These are phyloP conservation scores for Tautogolabrus adspersus DNA, from an alignment of 2,113 vertebrate species.

Conservation along the genomic window DNA sequence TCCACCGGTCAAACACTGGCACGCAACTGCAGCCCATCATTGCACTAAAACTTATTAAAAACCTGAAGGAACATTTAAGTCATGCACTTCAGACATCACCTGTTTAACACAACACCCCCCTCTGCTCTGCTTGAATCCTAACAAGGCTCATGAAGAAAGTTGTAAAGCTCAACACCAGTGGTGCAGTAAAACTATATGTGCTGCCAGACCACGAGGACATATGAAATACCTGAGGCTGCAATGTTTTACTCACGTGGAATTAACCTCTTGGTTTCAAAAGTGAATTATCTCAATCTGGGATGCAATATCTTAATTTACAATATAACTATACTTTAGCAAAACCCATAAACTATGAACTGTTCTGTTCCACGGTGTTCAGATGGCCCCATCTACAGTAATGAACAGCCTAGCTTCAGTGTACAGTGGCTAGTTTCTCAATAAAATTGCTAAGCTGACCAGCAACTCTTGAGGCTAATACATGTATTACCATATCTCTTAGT, in stretches of 20 bases:
- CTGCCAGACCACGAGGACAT: conserved; percentile 5
- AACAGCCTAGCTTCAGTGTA: too few species aligned
- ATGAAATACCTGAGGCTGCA: not conserved
- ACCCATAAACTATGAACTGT: too few species aligned
- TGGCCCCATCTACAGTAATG: too few species aligned
- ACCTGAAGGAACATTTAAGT: not conserved
- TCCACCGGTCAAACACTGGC: not conserved
- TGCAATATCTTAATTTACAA: too few species aligned
- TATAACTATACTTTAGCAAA: too few species aligned
- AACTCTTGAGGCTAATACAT: too few species aligned
- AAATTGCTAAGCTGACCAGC: too few species aligned
- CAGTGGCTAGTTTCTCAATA: too few species aligned
- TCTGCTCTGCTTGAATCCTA: not conserved
- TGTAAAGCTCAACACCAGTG: conserved; percentile 3
- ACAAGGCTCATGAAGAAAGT: conserved; percentile 16
- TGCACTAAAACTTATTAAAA: not conserved
- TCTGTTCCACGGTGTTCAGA: too few species aligned
- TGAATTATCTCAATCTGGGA: too few species aligned
- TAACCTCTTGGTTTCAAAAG: not conserved
- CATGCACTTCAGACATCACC: conserved; percentile 1
- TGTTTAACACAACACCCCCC: conserved; percentile 4
- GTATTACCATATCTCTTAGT: too few species aligned
- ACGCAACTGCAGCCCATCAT: not conserved
- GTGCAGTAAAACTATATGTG: conserved; percentile 17
- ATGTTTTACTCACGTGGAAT: not conserved